These are phyloP conservation scores for Ochropleura leucogaster DNA, from an alignment of 2,888 invertebrate species.

Conservation along the genomic window DNA sequence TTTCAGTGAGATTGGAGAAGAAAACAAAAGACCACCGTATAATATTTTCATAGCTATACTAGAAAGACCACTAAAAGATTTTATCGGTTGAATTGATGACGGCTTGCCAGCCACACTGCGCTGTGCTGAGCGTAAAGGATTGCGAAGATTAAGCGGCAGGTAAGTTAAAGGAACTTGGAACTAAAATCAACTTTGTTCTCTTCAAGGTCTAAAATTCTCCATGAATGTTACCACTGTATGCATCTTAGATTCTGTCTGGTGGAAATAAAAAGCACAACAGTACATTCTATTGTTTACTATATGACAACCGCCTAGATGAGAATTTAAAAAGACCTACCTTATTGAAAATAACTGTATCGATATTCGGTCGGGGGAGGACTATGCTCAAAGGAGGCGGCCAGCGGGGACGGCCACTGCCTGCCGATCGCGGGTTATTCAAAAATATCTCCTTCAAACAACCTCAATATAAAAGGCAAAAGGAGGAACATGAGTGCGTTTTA, in stretches of 20 bases:
- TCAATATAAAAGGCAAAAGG: too few relatives aligned
- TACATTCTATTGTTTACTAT: neutral
- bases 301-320: too few relatives aligned
- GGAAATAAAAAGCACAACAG: neutral
- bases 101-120: conserved; percentile 23
- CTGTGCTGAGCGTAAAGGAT: conserved; percentile 22
- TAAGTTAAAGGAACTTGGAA: conserved; percentile 24
- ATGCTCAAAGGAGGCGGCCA: too few relatives aligned
- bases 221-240: neutral
- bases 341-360: too few relatives aligned
- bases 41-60: conserved; percentile 2
- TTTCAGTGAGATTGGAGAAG: neutral
- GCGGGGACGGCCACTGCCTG: too few relatives aligned
- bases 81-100: conserved; percentile 44
- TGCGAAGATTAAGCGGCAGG: conserved; percentile 33
- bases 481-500: too few relatives aligned
- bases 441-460: too few relatives aligned
- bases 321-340: too few relatives aligned
- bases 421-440: too few relatives aligned
- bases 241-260: neutral
- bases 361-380: too few relatives aligned
- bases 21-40: conserved; percentile 5
- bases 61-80: conserved; percentile 27
- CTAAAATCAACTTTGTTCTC: conserved; percentile 6
- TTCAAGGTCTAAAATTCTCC: conserved; percentile 14